These are phyloP conservation scores for Bagarius yarrelli DNA, from an alignment of 2,113 vertebrate genomes.

Conservation along the genomic window DNA sequence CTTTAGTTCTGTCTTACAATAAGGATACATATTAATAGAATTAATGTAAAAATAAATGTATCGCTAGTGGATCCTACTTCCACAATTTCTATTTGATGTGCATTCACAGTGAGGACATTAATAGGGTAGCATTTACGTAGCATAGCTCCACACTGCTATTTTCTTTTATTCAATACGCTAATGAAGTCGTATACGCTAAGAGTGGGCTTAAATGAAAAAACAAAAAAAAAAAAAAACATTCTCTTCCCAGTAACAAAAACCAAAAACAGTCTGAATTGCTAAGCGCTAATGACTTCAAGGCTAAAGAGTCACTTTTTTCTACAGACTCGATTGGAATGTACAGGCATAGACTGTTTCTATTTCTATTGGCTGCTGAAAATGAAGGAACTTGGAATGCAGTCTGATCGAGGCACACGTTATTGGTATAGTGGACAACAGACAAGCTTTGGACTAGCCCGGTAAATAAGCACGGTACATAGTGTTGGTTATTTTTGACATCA, in stretches of 20 bases:
- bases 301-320: constrained; percentile 14
- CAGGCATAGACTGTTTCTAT: constrained; percentile 20
- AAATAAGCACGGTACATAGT: constrained; percentile 63
- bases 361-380: constrained; percentile 24
- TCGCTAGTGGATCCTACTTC: background rate
- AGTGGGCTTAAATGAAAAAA: constrained; percentile 16
- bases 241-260: constrained; percentile 11
- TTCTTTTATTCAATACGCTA: background rate
- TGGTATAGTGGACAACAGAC: constrained; percentile 66
- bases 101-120: constrained; percentile 35
- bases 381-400: constrained; percentile 44
- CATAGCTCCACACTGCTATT: background rate
- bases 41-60: background rate
- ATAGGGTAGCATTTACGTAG: constrained; percentile 26
- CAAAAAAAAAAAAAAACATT: background rate
- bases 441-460: constrained; percentile 71
- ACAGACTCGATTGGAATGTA: constrained; percentile 36
- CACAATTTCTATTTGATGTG: background rate
- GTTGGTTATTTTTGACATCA: constrained; percentile 74
- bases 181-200: background rate
- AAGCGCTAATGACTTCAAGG: constrained; percentile 52
- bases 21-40: background rate
- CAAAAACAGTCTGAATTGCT: constrained; percentile 61
- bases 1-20: background rate
- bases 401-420: constrained; percentile 73